Evolutionary conservation across 2,797 vertebrate species (phyloP).

Genomic region (Loriculus beryllinus): DNA sequence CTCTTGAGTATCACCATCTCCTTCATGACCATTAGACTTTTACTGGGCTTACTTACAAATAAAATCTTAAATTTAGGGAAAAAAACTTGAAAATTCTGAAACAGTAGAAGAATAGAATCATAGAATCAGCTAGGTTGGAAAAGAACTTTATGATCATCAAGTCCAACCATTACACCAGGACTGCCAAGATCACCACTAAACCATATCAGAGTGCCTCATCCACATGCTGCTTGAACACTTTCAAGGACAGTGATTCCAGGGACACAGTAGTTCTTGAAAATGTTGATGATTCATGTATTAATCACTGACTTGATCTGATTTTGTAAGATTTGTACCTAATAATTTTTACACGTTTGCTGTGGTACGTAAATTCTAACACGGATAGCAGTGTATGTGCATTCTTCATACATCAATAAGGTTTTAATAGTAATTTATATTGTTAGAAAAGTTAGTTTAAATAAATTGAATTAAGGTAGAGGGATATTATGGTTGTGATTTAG

Average conservation of each 20-base stretch:
- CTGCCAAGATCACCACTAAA: not conserved
- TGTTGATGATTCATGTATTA: not conserved
- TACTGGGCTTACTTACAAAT: not conserved
- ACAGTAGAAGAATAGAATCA: not conserved
- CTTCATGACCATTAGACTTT: not conserved
- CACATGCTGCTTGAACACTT: not conserved
- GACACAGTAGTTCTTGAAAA: not conserved
- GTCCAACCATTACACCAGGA: not conserved
- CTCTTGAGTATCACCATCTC: not conserved
- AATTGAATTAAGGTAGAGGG: not conserved
- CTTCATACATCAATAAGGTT: not conserved
- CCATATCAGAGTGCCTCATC: not conserved
- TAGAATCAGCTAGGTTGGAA: not conserved
- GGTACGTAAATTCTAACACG: not conserved
- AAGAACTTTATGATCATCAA: not conserved
- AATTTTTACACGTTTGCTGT: not conserved
- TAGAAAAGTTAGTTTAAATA: not conserved
- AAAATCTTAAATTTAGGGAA: not conserved
- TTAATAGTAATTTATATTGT: not conserved
- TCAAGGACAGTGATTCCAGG: not conserved
- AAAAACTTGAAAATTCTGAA: not conserved
- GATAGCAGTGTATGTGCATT: not conserved
- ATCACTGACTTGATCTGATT: not conserved
- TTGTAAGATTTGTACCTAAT: not conserved
- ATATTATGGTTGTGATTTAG: not conserved